Percentiles rank a stretch among this genome's conserved stretches.
These are phyloP conservation scores for Tetragonisca angustula DNA, from an alignment of 2,888 invertebrate genomes.

Conservation along the genomic window DNA sequence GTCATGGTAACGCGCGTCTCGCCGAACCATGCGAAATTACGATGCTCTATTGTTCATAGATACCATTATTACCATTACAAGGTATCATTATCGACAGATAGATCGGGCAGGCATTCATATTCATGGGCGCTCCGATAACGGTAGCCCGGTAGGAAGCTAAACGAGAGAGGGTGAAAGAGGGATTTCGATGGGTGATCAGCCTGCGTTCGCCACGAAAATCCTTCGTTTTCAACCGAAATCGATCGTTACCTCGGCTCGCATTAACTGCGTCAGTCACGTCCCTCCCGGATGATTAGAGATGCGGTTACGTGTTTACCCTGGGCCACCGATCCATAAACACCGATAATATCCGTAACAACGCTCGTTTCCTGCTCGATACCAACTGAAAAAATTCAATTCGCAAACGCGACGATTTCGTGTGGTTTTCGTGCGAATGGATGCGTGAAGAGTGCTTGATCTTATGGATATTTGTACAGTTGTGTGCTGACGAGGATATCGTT, in stretches of 20 bases:
- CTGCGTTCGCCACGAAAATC: constrained; percentile 35
- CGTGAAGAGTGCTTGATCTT: neutral
- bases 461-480: neutral
- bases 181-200: neutral
- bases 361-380: neutral
- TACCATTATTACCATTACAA: constrained; percentile 63
- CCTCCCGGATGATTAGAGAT: constrained; percentile 25
- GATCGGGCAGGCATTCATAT: constrained; percentile 56
- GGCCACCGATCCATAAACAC: neutral
- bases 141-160: constrained; percentile 3
- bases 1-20: constrained; percentile 44
- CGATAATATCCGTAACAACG: neutral
- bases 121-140: constrained; percentile 51
- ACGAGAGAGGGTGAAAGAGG: constrained; percentile 22
- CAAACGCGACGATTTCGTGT: no score
- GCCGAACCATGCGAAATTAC: constrained; percentile 54
- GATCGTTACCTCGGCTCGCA: constrained; percentile 22
- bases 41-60: constrained; percentile 55
- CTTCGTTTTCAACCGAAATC: constrained; percentile 20
- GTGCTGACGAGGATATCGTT: neutral
- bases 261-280: constrained; percentile 39
- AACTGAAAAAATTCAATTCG: neutral
- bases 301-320: constrained; percentile 26
- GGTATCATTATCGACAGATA: constrained; percentile 62
- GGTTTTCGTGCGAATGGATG: neutral